Conservation (phyloP, 2,888 invertebrate species). For the Lymantria monacha region DNA sequence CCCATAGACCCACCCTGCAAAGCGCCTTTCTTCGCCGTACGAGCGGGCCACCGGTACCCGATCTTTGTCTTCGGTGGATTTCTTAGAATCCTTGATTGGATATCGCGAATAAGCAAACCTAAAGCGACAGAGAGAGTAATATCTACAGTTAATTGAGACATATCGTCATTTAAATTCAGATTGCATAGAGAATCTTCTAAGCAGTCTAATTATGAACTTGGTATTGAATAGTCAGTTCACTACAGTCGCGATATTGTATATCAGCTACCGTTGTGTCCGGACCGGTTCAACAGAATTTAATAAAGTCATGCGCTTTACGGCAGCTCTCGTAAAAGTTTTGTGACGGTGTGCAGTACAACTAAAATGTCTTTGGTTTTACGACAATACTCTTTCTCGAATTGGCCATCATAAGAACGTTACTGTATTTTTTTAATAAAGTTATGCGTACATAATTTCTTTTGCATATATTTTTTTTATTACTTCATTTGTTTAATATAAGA, state of each 20-base stretch:
- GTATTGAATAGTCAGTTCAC: conserved; percentile 25
- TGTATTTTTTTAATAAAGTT: conserved; percentile 11
- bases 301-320: conserved; percentile 60
- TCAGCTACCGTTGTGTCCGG: conserved; percentile 13
- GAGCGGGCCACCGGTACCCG: too few species aligned
- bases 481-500: neutral
- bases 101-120: too few species aligned
- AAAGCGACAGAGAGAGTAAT: too few species aligned
- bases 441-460: neutral
- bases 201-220: conserved; percentile 26
- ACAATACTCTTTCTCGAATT: conserved; percentile 19
- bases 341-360: conserved; percentile 29
- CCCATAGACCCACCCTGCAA: too few species aligned
- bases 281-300: conserved; percentile 55
- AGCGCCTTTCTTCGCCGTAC: too few species aligned
- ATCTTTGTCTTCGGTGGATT: too few species aligned
- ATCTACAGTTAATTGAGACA: too few species aligned
- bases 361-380: conserved; percentile 42
- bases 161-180: neutral
- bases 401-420: conserved; percentile 10
- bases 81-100: too few species aligned
- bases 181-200: conserved; percentile 12
- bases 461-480: neutral
- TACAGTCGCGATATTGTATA: neutral
- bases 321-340: conserved; percentile 54